Evolutionary conservation across 2,113 vertebrate genomes (phyloP).

Genomic region (Paratilapia polleni): DNA sequence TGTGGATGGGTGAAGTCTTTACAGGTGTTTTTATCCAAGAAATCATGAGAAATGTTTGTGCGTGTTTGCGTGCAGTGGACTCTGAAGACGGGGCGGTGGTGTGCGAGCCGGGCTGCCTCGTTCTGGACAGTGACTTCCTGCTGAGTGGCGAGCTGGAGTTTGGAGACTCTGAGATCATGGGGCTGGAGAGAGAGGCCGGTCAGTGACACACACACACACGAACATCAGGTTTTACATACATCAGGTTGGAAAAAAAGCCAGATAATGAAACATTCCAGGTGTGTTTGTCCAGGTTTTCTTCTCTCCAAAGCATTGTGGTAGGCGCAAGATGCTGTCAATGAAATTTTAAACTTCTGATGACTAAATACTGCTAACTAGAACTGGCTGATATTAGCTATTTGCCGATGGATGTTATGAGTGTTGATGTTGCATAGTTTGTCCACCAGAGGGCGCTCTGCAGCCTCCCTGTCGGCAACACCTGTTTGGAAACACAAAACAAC

Average conservation of each 20-base stretch:
- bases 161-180: slow-evolving; percentile 68
- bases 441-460: too few species aligned
- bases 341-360: too few species aligned
- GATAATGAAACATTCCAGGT: neutral
- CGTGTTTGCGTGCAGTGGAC: slow-evolving; percentile 45
- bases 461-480: too few species aligned
- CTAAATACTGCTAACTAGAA: too few species aligned
- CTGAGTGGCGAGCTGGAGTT: slow-evolving; percentile 72
- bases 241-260: neutral
- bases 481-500: too few species aligned
- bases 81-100: slow-evolving; percentile 48
- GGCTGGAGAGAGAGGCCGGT: slow-evolving; percentile 69
- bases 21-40: neutral
- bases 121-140: slow-evolving; percentile 74
- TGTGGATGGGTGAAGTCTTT: neutral
- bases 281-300: neutral
- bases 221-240: neutral
- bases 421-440: too few species aligned
- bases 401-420: too few species aligned
- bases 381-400: too few species aligned
- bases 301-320: neutral
- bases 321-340: neutral
- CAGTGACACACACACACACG: neutral
- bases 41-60: neutral
- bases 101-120: slow-evolving; percentile 62